Base-by-base conservation (phyloP, 2,797 vertebrate species). In the Onychomys torridus region DNA sequence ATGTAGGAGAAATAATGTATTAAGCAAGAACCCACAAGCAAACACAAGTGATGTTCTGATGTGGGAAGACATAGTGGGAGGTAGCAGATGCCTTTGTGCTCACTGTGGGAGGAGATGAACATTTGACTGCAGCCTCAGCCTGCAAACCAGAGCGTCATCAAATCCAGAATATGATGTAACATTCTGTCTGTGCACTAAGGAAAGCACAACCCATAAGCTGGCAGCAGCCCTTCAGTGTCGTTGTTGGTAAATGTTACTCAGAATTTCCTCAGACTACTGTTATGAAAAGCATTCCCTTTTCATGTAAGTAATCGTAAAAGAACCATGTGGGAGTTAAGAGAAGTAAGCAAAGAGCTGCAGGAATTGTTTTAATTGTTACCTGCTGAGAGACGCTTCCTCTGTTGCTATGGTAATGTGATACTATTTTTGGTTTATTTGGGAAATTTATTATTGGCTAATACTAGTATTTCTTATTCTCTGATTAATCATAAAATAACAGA, bases 231-330 rank as follows among this genome's bases (percentile, higher is more conserved):
- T 84, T 81, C 61, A 55, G 5, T 89, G 6, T 61, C 43, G 3
- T 87, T 43, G 76, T 43, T 34, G 29, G n/a, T 87, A 65, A 88
- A 77, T 73, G 2, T 76, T 78, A 34, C 46, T 67, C 85, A 91
- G 63, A 46, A 19, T 77, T 92, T 73, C 23, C 21, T 84, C 11
- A 17, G 25, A 85, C 55, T 88, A 4, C 52, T 94, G 0, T 92
- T 82, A 59, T 96, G 21, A 90, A 89, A 96, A 83, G 34, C 90
- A 95, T 94, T 96, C 6, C 34, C 5, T 75, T 86, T 87, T 69
- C 55, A 67, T 46, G 10, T 71, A 86, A 71, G 90, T 93, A 95
- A 94, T 65, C 7, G 2, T 81, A 67, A 79, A 84, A 7, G 89
- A 89, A 83, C 75, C 82, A 16, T 43, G 55, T 89, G 78, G 52